phyloP scores from a whole-genome alignment of 2,113 vertebrate genomes.

The Psittacula cyanocephala region DNA sequence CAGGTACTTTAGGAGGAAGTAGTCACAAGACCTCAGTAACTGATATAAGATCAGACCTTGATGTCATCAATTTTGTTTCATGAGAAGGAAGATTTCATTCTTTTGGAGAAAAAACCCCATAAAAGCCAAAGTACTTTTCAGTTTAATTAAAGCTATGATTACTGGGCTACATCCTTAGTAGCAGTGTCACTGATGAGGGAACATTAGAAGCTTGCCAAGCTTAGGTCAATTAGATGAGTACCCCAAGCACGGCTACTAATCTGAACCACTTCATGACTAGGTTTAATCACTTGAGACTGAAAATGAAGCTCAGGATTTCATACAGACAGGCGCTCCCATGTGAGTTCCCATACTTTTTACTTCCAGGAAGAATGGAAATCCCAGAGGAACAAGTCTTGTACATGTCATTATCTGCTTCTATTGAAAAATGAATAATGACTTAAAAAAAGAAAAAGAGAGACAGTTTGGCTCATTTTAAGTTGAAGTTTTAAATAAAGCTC shows the following conservation, averaged over 20 bases:
- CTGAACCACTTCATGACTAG: constrained; percentile 14
- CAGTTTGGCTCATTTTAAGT: not conserved
- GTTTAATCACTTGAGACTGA: constrained; percentile 21
- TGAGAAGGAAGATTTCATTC: not conserved
- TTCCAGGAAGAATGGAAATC: not conserved
- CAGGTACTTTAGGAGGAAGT: not conserved
- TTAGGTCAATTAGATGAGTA: constrained; percentile 9
- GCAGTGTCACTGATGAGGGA: not conserved
- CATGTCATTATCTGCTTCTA: not conserved
- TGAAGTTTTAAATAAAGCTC: constrained; percentile 22
- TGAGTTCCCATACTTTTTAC: not conserved
- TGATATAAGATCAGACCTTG: not conserved
- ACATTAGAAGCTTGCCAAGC: not conserved
- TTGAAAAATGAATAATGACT: not conserved
- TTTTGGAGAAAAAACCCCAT: not conserved
- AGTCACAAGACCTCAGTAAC: not conserved
- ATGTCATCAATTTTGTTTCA: not conserved
- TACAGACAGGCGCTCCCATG: not conserved
- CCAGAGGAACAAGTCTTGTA: not conserved
- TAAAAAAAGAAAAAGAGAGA: not conserved
- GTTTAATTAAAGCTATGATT: constrained; percentile 10
- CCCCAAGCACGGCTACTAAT: not conserved
- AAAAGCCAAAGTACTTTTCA: not conserved
- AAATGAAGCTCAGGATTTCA: not conserved
- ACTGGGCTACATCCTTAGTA: not conserved